A percentile compares a stretch with the other conserved stretches of the same genome.
phyloP scores from a whole-genome alignment of 2,113 vertebrate genomes.

The Cettia cetti region DNA sequence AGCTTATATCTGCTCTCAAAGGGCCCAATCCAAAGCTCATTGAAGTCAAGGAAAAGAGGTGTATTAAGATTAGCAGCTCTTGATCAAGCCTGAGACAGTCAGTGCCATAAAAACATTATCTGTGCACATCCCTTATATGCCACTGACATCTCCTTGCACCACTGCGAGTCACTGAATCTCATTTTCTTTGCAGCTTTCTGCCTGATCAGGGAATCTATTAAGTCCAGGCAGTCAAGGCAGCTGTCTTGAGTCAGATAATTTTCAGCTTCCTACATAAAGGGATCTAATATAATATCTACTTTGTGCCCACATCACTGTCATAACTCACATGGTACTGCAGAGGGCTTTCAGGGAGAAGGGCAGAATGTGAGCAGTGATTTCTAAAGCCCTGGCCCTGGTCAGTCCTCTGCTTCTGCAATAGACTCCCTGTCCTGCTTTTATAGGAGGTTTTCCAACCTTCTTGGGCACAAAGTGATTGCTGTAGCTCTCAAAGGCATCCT shows the following conservation, averaged over 20 bases:
- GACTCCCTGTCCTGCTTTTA: neutral
- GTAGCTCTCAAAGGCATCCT: neutral
- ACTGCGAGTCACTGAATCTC: neutral
- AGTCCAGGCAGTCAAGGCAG: slow-evolving; percentile 7
- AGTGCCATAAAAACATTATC: slow-evolving; percentile 5
- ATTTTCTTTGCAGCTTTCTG: neutral
- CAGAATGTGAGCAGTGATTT: neutral
- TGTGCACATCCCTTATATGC: neutral
- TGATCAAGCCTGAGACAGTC: slow-evolving; percentile 10
- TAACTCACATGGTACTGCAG: neutral
- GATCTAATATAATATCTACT: neutral
- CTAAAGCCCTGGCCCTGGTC: neutral
- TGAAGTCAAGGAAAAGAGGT: slow-evolving; percentile 36
- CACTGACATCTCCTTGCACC: neutral
- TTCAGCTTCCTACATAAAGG: slow-evolving; percentile 20
- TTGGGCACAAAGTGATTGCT: neutral
- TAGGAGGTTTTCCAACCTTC: neutral
- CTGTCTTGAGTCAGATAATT: slow-evolving; percentile 28
- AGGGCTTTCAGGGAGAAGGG: neutral
- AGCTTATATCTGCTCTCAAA: neutral
- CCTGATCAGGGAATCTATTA: slow-evolving; percentile 30
- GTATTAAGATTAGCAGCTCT: slow-evolving; percentile 27
- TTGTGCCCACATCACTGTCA: neutral
- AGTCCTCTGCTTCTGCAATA: neutral
- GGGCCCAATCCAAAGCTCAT: neutral